Percentiles rank a stretch among this genome's conserved stretches.
These are phyloP conservation scores for Sinocyclocheilus anshuiensis DNA, from an alignment of 2,113 vertebrate species.

Conservation along the genomic window DNA sequence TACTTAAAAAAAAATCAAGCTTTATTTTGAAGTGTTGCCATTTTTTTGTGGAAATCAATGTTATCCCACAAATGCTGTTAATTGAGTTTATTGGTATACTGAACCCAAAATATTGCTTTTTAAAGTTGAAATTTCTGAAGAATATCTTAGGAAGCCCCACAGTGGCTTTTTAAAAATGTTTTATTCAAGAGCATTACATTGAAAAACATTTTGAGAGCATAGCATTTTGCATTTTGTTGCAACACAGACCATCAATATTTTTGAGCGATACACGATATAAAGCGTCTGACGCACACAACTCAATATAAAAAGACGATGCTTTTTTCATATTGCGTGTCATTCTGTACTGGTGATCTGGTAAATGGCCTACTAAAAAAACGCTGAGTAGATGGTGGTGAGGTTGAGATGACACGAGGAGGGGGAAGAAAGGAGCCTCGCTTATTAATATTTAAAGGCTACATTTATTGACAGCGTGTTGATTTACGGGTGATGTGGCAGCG, in stretches of 20 bases:
- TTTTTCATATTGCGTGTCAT: constrained; percentile 2
- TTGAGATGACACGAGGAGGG: constrained; percentile 33
- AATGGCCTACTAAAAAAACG: constrained; percentile 54
- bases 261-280: background rate
- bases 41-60: background rate
- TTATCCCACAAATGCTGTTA: background rate
- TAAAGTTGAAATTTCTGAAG: background rate
- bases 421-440: constrained; percentile 63
- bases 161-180: background rate
- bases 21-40: background rate
- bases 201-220: background rate
- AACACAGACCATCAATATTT: background rate
- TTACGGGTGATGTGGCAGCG: constrained; percentile 65
- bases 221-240: background rate
- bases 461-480: constrained; percentile 75
- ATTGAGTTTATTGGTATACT: background rate
- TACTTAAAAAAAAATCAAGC: background rate
- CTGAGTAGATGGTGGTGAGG: constrained; percentile 49
- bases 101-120: background rate
- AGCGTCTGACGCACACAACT: background rate
- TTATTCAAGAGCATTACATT: background rate
- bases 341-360: constrained; percentile 30
- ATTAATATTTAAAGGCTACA: constrained; percentile 76
- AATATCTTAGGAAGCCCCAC: background rate
- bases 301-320: background rate